Evolutionary conservation across 2,797 vertebrate species (phyloP), one percentile per base, ranked within the genome.

Genomic region (Perodicticus potto): DNA sequence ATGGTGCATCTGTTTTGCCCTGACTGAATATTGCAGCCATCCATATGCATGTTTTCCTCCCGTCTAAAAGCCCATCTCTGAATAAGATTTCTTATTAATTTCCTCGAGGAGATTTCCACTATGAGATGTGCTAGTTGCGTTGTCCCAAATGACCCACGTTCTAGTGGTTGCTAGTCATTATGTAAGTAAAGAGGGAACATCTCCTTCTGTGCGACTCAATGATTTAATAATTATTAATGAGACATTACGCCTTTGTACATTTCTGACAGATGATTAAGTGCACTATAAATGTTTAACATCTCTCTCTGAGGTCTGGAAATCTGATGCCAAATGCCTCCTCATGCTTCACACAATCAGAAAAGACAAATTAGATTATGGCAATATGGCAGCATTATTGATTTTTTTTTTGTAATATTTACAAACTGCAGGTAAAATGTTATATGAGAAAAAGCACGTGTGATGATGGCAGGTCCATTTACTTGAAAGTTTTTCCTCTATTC

Each of bases 201-300:
- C 70, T 95, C 92, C 95, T 82, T 92, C 78, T 87, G 59, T 82
- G 77, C 0, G 0, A 95, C 77, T 97, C 94, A 45, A 63, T 95
- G 95, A 97, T 95, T 98, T 96, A 96, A 95, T 96, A 95, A 97
- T 98, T 98, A 98, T 95, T 98, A 98, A 97, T 97, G 80, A 98
- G 95, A 95, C 49, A 91, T 96, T 97, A 91, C 80, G 93, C 77
- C 92, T 98, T 96, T 97, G 97, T 97, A 97, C 57, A 69, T 95
- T 98, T 97, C 95, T 98, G 97, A 87, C 72, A 97, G 91, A 97
- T 96, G 69, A 98, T 96, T 96, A 97, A 96, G 63, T 84, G 49
- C 53, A 91, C 45, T 45, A 72, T 95, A 92, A 96, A 96, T 93
- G 85, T 97, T 98, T 95, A 98, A 90, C 87, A 86, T 70, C 7